These are phyloP conservation scores for Fulmarus glacialis DNA, from an alignment of 2,113 vertebrate species.

Conservation along the genomic window DNA sequence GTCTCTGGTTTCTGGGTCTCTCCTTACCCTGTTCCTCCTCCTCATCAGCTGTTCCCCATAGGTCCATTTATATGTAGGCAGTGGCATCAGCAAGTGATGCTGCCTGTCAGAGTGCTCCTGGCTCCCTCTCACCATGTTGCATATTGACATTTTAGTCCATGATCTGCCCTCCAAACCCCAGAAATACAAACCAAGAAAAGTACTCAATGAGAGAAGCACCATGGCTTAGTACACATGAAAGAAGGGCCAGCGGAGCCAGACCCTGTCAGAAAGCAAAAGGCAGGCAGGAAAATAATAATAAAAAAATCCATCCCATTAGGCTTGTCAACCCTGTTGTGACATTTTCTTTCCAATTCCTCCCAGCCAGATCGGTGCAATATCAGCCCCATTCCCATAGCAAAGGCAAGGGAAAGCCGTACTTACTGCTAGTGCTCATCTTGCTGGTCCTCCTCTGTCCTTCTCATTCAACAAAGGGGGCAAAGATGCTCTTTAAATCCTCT, in stretches of 20 bases:
- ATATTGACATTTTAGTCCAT: conserved; percentile 19
- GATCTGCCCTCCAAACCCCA: conserved; percentile 14
- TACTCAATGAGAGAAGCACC: not conserved
- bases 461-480: conserved; percentile 69
- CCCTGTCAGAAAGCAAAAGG: not conserved
- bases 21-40: not conserved
- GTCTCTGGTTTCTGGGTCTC: not conserved
- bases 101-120: not conserved
- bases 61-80: not conserved
- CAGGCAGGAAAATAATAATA: not conserved
- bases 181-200: conserved; percentile 24
- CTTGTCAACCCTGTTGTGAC: conserved; percentile 7
- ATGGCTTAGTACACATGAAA: not conserved
- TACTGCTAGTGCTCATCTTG: conserved; percentile 82
- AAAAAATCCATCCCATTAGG: not conserved
- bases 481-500: conserved; percentile 53
- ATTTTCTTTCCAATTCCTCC: conserved; percentile 34
- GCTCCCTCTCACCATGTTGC: conserved; percentile 31
- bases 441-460: conserved; percentile 61
- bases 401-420: conserved; percentile 69
- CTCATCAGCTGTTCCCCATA: not conserved
- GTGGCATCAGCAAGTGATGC: not conserved
- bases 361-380: conserved; percentile 2
- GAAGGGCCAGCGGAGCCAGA: not conserved
- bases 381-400: conserved; percentile 32